phyloP scores from a whole-genome alignment of 1,140 invertebrate species.

The Glomeris maerens region DNA sequence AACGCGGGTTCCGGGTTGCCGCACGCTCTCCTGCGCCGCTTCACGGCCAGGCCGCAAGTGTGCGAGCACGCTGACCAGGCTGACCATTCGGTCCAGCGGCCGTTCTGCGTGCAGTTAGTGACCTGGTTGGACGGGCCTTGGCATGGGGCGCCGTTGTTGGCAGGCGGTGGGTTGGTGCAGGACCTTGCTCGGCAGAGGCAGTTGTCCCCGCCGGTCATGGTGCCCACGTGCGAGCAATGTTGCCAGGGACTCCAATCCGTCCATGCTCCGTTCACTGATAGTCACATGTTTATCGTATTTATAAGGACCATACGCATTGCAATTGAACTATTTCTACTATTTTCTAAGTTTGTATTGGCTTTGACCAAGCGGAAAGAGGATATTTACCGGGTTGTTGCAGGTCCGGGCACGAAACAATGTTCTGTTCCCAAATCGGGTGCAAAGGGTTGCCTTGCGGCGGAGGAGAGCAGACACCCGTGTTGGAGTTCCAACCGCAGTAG shows the following conservation, averaged over 20 bases:
- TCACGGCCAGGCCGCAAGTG: constrained; percentile 47
- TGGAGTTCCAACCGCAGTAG: constrained; percentile 83
- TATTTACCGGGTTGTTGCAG: constrained; percentile 33
- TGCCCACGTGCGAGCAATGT: constrained; percentile 35
- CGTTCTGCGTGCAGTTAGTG: constrained; percentile 35
- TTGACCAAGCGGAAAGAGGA: background rate
- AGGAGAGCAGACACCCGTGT: constrained; percentile 49
- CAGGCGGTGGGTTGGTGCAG: constrained; percentile 69
- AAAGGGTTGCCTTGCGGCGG: constrained; percentile 45
- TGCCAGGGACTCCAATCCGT: constrained; percentile 54
- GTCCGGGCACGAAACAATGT: constrained; percentile 47
- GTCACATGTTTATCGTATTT: too few species aligned
- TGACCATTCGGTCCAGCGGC: constrained; percentile 34
- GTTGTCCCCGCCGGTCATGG: constrained; percentile 34
- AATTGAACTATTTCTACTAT: background rate
- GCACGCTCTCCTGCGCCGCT: constrained; percentile 28
- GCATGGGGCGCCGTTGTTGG: constrained; percentile 50
- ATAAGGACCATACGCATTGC: background rate
- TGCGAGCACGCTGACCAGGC: constrained; percentile 31
- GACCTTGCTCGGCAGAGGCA: constrained; percentile 61
- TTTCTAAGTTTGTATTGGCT: too few species aligned
- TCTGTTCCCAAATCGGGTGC: constrained; percentile 53
- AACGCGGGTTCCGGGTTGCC: constrained; percentile 29
- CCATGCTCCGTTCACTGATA: constrained; percentile 52
- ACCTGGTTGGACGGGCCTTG: constrained; percentile 33